Percentiles rank a stretch among this genome's conserved stretches.
phyloP scores from a whole-genome alignment of 1,140 invertebrate species.

The Lepidurus packardi region DNA sequence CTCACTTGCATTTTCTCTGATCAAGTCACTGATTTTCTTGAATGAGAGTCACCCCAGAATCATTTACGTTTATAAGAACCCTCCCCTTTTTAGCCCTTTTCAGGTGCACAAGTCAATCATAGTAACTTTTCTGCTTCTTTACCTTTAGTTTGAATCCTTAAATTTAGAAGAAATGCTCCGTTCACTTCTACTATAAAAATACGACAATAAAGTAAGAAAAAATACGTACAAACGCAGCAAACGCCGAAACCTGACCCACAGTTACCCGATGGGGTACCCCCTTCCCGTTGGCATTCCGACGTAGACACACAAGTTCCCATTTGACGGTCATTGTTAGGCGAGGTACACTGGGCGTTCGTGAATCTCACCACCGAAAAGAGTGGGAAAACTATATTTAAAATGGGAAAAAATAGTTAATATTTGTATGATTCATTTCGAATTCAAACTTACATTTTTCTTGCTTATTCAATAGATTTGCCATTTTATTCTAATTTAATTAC shows the following conservation, averaged over 20 bases:
- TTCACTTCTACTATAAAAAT: neutral
- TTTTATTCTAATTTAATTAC: too few relatives aligned
- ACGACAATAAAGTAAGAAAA: constrained; percentile 4
- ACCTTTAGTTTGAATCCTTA: too few relatives aligned
- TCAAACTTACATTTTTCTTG: neutral
- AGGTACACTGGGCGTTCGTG: constrained; percentile 38
- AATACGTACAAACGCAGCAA: constrained; percentile 64
- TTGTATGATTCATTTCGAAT: neutral
- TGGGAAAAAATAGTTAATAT: neutral
- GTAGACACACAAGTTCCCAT: constrained; percentile 40
- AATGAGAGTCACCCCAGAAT: too few relatives aligned
- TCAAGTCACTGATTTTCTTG: too few relatives aligned
- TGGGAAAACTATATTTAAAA: constrained; percentile 26
- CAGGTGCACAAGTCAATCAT: too few relatives aligned
- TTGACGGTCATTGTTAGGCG: constrained; percentile 46
- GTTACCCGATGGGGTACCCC: constrained; percentile 56
- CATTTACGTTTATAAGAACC: too few relatives aligned
- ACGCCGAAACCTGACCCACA: constrained; percentile 68
- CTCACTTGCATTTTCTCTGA: too few relatives aligned
- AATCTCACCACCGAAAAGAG: constrained; percentile 34
- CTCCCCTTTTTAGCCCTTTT: too few relatives aligned
- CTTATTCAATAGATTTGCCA: neutral
- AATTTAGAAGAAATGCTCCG: too few relatives aligned
- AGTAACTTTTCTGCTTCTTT: too few relatives aligned
- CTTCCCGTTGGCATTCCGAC: constrained; percentile 56